A percentile compares a stretch with the other conserved stretches of the same genome.
phyloP scores from a whole-genome alignment of 2,797 vertebrate genomes.

The Gambelia wislizenii region DNA sequence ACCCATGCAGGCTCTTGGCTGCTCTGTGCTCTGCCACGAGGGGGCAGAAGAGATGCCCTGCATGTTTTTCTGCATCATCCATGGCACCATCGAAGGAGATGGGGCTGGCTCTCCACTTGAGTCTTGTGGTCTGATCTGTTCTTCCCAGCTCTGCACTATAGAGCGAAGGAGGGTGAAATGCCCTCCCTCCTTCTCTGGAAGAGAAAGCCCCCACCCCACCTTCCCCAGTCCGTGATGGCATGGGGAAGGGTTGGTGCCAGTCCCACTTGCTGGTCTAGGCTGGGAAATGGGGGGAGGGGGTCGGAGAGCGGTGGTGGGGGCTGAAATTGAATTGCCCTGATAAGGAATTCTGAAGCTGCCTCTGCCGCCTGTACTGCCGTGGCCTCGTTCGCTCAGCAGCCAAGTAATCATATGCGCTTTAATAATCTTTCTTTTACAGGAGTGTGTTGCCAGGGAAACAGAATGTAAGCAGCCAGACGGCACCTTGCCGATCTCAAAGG shows the following conservation, averaged over 20 bases:
- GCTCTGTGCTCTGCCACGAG: background rate
- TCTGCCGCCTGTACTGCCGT: too few species aligned
- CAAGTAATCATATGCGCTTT: conserved; percentile 87
- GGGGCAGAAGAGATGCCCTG: background rate
- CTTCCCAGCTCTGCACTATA: background rate
- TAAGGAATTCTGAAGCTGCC: conserved; percentile 84
- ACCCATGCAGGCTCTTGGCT: background rate
- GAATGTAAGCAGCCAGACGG: conserved; percentile 82
- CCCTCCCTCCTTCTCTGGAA: too few species aligned
- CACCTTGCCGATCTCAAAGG: conserved; percentile 84
- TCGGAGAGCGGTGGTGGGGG: conserved; percentile 66
- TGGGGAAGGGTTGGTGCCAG: background rate
- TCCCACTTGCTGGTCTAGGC: background rate
- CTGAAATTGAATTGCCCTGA: conserved; percentile 86
- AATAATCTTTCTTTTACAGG: conserved; percentile 89
- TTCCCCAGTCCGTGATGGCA: background rate
- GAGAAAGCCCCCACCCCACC: too few species aligned
- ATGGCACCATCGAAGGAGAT: background rate
- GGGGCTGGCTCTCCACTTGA: background rate
- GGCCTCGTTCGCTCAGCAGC: conserved; percentile 83
- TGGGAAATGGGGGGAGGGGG: conserved; percentile 67
- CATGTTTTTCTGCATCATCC: background rate
- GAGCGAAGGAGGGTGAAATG: conserved; percentile 14
- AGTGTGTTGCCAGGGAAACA: conserved; percentile 84
- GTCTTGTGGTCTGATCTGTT: background rate